Base-by-base conservation (phyloP, 2,113 vertebrate genomes). In the Melanostigma gelatinosum region DNA sequence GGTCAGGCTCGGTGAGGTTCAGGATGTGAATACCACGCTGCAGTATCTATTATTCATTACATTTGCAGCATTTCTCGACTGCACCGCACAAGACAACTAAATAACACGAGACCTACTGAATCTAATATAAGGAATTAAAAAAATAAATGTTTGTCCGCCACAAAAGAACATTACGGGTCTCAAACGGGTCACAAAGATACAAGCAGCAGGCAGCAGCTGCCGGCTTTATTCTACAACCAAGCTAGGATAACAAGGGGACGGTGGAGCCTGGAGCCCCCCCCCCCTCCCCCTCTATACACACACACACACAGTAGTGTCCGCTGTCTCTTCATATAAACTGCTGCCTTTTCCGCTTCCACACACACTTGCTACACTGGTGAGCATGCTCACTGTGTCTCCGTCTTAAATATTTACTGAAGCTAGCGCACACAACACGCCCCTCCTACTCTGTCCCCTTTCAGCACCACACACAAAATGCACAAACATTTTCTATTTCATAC, bases 251-350 rank as follows among this genome's bases (percentile, higher is more conserved):
- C 69, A 62, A 63, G 77, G 75, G 86, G 92, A 24, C 91, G 96
- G 96, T 76, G 96, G 95, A 92, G 95, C 92, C 89, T 94, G 24
- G 76, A 64, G 50, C 72, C 83, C 70, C 80, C 84, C 38, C 52
- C 77, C 73, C 77, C 73, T 69, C 83, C 79, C 61, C 69, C 80
- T 38, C 18, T 79, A 80, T 75, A 77, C 67, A 75, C 80, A 60
- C 58, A 65, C 70, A 70, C 52, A 82, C 52, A 75, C 38, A 40
- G 22, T 40, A 27, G 52, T 63, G 69, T 83, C 80, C 83, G 52
- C 60, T 73, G 81, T 86, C 66, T 66, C 75, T 52, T 79, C 62
- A 15, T 38, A 74, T 76, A 50, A 29, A 36, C 55, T 18, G 42
- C 42, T 78, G 75, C 72, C 52, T 77, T 68, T 82, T 46, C 52